These are phyloP conservation scores for Lepidostoma basale DNA, from an alignment of 1,140 invertebrate genomes.

Conservation along the genomic window DNA sequence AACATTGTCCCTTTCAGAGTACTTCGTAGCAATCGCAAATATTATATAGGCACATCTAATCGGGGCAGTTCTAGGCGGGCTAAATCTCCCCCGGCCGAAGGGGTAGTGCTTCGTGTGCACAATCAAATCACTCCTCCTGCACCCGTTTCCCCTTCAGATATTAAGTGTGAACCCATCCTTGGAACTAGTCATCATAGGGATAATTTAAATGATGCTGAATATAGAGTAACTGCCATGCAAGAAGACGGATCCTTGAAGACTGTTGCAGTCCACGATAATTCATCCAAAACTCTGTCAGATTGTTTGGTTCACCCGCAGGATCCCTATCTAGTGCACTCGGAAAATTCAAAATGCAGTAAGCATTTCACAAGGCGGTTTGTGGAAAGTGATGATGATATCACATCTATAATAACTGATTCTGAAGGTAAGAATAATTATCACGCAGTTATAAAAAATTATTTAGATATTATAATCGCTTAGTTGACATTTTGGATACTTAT, in stretches of 20 bases:
- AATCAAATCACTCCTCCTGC: constrained; percentile 56
- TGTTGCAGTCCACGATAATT: constrained; percentile 58
- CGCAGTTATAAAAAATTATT: too few relatives aligned
- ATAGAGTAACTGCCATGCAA: constrained; percentile 59
- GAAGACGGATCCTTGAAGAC: constrained; percentile 60
- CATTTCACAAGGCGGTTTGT: constrained; percentile 59
- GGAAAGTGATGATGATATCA: constrained; percentile 60
- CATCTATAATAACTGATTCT: constrained; percentile 60
- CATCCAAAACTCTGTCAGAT: constrained; percentile 59
- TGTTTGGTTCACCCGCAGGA: constrained; percentile 56
- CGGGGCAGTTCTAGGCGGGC: constrained; percentile 50
- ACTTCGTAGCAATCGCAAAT: constrained; percentile 59
- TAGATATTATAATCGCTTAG: too few relatives aligned
- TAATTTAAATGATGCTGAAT: constrained; percentile 56
- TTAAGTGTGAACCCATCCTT: constrained; percentile 48
- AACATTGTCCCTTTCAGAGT: constrained; percentile 80
- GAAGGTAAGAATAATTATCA: constrained; percentile 51
- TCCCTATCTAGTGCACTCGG: constrained; percentile 60
- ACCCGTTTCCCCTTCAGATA: constrained; percentile 50
- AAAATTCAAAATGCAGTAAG: constrained; percentile 60
- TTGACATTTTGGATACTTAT: too few relatives aligned
- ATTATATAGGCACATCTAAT: constrained; percentile 56
- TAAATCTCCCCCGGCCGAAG: constrained; percentile 57
- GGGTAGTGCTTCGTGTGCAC: constrained; percentile 54
- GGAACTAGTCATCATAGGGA: constrained; percentile 49